phyloP scores from a whole-genome alignment of 2,113 vertebrate species.

The Notiomystis cincta region DNA sequence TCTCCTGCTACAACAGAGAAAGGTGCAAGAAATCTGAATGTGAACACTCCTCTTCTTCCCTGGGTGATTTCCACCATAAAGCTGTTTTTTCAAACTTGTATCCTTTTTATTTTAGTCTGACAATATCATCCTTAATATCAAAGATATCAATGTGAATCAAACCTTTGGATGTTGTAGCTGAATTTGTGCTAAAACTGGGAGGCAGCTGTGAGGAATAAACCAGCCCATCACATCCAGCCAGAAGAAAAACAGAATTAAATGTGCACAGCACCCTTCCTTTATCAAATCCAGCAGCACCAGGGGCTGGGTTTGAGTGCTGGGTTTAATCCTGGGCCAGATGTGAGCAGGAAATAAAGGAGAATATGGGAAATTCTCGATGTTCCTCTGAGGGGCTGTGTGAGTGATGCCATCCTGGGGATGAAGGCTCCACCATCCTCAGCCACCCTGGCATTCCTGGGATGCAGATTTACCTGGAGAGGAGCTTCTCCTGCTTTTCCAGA shows the following conservation, averaged over 20 bases:
- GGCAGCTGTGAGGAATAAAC: constrained; percentile 31
- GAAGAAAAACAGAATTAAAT: constrained; percentile 2
- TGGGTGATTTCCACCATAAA: no score
- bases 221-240: neutral
- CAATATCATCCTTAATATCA: neutral
- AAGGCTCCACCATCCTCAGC: neutral
- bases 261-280: neutral
- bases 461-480: neutral
- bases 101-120: neutral
- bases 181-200: neutral
- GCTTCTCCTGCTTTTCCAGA: neutral
- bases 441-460: neutral
- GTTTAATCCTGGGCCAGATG: neutral
- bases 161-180: neutral
- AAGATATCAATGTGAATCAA: neutral
- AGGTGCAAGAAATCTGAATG: neutral
- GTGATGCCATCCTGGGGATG: neutral
- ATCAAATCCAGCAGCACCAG: neutral
- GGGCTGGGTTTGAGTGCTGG: neutral
- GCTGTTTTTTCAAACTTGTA: neutral
- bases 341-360: neutral
- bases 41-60: no score
- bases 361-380: neutral
- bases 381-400: neutral
- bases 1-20: neutral